A percentile compares a stretch with the other conserved stretches of the same genome.
These are phyloP conservation scores for Apamea sordens DNA, from an alignment of 2,888 invertebrate genomes.

Conservation along the genomic window DNA sequence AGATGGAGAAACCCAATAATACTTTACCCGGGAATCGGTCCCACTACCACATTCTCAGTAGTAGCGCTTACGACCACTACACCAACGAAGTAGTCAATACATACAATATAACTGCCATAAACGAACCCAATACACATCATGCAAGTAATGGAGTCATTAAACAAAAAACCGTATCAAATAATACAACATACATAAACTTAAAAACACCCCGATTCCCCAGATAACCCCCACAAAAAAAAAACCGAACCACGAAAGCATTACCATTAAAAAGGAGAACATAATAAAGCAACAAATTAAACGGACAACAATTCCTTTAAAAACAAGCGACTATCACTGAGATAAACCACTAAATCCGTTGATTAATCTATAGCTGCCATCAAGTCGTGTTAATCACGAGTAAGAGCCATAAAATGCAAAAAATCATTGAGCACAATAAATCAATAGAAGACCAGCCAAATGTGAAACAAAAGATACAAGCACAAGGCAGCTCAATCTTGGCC, in stretches of 20 bases:
- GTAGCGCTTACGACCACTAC: neutral
- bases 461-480: conserved; percentile 79
- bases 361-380: conserved; percentile 66
- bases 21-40: neutral
- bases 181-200: conserved; percentile 42
- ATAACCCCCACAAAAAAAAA: conserved; percentile 49
- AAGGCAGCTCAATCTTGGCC: conserved; percentile 87
- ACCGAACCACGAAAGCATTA: conserved; percentile 50
- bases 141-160: conserved; percentile 49
- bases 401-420: conserved; percentile 75
- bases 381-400: conserved; percentile 63
- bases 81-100: neutral
- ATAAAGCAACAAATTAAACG: conserved; percentile 67
- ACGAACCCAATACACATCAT: neutral
- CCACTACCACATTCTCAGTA: neutral
- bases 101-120: neutral
- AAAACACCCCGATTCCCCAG: conserved; percentile 45
- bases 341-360: conserved; percentile 65
- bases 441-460: conserved; percentile 69
- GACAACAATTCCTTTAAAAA: conserved; percentile 58
- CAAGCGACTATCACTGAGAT: conserved; percentile 58
- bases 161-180: conserved; percentile 37
- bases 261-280: conserved; percentile 62
- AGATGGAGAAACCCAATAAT: neutral
- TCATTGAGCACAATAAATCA: conserved; percentile 77